These are phyloP conservation scores for Psophia crepitans DNA, from an alignment of 2,113 vertebrate genomes.

Conservation along the genomic window DNA sequence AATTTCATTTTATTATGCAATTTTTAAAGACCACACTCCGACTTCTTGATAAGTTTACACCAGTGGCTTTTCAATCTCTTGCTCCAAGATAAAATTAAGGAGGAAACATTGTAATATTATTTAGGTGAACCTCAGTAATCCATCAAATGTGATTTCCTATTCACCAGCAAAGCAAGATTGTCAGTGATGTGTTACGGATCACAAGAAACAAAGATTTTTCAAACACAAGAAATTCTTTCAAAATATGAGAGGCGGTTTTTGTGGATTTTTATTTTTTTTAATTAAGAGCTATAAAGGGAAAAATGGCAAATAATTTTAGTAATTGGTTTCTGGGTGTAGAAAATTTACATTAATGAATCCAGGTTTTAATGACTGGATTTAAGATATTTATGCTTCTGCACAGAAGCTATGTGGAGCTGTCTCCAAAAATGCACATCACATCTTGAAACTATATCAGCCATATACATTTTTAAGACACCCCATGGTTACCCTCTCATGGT, in stretches of 20 bases:
- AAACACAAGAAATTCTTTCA: neutral
- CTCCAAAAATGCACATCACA: neutral
- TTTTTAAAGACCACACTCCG: conserved; percentile 48
- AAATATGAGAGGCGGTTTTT: neutral
- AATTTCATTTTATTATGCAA: conserved; percentile 61
- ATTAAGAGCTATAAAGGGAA: neutral
- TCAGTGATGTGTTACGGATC: neutral
- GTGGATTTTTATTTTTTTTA: neutral
- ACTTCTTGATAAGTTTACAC: conserved; percentile 48
- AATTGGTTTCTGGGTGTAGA: neutral
- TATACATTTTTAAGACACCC: neutral
- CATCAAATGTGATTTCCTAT: neutral
- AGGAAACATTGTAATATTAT: conserved; percentile 8
- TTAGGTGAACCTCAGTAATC: conserved; percentile 7
- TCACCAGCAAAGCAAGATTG: neutral
- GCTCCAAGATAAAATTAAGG: conserved; percentile 23
- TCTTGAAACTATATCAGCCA: neutral
- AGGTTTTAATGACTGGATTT: neutral
- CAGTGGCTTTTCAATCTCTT: conserved; percentile 34
- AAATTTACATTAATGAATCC: neutral
- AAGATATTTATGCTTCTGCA: neutral
- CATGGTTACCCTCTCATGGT: fast-evolving
- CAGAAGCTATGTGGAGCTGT: neutral
- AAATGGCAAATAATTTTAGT: neutral
- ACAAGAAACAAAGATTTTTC: neutral